Evolutionary conservation across 2,888 invertebrate species (phyloP), one percentile per base, ranked within the genome.

Genomic region (Melinopterus prodromus): DNA sequence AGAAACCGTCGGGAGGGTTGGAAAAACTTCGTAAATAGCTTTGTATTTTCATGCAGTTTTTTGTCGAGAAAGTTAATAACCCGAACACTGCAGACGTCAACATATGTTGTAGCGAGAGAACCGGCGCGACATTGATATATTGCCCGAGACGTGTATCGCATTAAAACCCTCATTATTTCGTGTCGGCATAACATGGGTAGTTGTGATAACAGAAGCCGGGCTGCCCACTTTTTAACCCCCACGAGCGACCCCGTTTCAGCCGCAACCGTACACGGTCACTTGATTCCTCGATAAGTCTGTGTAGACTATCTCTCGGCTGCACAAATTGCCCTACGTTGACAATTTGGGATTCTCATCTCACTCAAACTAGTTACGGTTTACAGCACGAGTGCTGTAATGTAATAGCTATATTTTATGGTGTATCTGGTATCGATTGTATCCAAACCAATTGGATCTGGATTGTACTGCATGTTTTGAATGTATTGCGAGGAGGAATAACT

Each of bases 141-240:
- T 72, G 72, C 77, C 77, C 35, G 12, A 72, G 77, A 80, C 79
- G 79, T 80, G 79, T 80, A 77, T 72, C 77, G 79, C 77, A 80
- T 77, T 80, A 80, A 79, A 80, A 77, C 77, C 69, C 77, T 80
- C 79, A 77, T 80, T 77, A 77, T 80, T 77, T 80, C 77, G 72
- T 70, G 74, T 69, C 74, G 70, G 74, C 77, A 77, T 80, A 77
- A 80, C 77, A 80, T 77, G 77, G 77, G 76, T 79, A 76, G 79
- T 74, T 36, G 74, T 80, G 79, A 77, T 77, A 80, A 80, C 77
- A 77, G 77, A 74, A 74, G 16, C 38, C 9, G 53, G 53, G 12
- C 5, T 53, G 12, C 53, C 53, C 53, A 53, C 53, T 53, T 53
- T 53, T 53, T 53, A 53, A 53, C 53, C 53, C 53, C 26, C 26